Evolutionary conservation across 2,113 vertebrate genomes (phyloP), one percentile per base, ranked within the genome.

Genomic region (Eulacestoma nigropectus): DNA sequence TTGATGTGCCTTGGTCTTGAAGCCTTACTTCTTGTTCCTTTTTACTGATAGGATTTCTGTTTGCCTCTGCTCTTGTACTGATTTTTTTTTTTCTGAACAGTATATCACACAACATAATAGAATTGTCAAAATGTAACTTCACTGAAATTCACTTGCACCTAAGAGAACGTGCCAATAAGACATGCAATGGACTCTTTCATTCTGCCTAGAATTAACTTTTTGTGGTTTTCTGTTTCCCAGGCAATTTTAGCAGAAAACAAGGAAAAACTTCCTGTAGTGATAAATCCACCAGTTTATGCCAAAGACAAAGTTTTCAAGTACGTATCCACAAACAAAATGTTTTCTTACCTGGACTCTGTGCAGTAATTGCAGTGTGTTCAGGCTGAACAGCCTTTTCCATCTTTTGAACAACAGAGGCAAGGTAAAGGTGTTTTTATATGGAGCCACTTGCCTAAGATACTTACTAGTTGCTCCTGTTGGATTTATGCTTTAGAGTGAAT

Each of bases 271-370:
- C 99, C 99, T 2, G 6, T 98, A 16, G 95, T 92, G 4, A 95
- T 98, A 84, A 97, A 97, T 9, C 97, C 98, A 2, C 42, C 78
- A 9, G 37, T 74, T 20, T 97, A 97, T n/a, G 97, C 97, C 20
- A 65, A 96, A n/a, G 96, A 97, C 53, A 99, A 99, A 97, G 39
- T 99, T 88, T 98, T 99, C 83, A 99, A 98, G 99, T 99, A 97
- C 7, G 98, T 98, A 65, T 68, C 53, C 72, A 10, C 46, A 77
- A 84, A 89, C 26, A 46, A 74, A 81, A 67, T 70, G 29, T 30
- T 80, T 84, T 67, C 44, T 63, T 78, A n/a, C 9, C 20, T 49
- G 26, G 2, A 13, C 33, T 50, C 11, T 59, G 32, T 79, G 8
- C 35, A 39, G 19, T 74, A 44, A 42, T 62, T 88, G 55, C 41